Evolutionary conservation across 2,888 invertebrate species (phyloP), one percentile per base, ranked within the genome.

Genomic region (Hyalella azteca): DNA sequence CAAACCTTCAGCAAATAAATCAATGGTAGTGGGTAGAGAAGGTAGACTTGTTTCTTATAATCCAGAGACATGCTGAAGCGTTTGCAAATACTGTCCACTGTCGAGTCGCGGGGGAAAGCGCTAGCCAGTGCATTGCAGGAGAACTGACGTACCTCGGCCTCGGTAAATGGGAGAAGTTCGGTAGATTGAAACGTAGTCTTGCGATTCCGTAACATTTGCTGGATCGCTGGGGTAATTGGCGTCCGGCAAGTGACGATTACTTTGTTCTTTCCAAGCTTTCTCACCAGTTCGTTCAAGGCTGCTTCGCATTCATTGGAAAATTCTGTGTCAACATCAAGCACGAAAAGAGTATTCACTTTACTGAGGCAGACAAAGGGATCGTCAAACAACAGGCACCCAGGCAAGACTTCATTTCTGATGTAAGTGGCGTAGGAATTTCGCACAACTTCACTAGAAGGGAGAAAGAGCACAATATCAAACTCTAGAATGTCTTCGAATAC

Each of bases 1-100:
- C 79, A 81, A 22, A 79, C 54, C 36, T 50, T 36, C 13, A 81
- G 54, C 40, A 81, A n/a, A 22, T 79, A 81, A 15, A 79, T 79
- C 1, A 81, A 40, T 5, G 81, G 54, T 48, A 81, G 40, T 29
- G 81, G 81, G 29, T 79, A 79, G 22, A 79, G 22, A 1, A 81
- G 54, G 45, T 40, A 41, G 3, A 15, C 45, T 75, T 75, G 75
- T 5, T 9, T 22, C 40, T 19, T 26, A 26, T 75, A 75, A 19
- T 75, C 29, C 29, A 75, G 29, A 40, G 40, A 32, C 26, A 41
- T 3, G 45, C 32, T 19, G 26, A 75, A 75, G 26, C 45, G 26
- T 45, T n/a, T 40, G 22, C 41, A 41, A 7, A 45, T 75, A 13
- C 13, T 39, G 9, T 41, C 75, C 15, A 75, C 45, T n/a, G 13